Percentiles rank a stretch among this genome's conserved stretches.
phyloP scores from a whole-genome alignment of 2,113 vertebrate species.

The Seriola aureovittata region DNA sequence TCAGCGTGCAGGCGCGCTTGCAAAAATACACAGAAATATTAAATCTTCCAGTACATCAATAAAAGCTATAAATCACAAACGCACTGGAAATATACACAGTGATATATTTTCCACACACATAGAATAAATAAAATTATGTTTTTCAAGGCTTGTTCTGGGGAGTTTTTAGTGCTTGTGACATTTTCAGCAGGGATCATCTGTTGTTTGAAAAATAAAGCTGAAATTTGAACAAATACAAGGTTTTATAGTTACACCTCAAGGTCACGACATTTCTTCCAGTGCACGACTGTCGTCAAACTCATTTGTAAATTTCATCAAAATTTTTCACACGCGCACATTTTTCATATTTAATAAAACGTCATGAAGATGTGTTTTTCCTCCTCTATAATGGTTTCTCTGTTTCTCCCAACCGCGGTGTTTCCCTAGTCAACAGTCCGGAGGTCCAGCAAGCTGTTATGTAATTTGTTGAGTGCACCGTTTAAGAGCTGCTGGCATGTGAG shows the following conservation, averaged over 20 bases:
- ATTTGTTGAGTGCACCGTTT: conserved; percentile 36
- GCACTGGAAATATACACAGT: conserved; percentile 24
- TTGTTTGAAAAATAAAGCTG: background rate
- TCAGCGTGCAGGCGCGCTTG: conserved; percentile 1
- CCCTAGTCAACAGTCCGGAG: conserved; percentile 12
- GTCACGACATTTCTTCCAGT: conserved; percentile 4
- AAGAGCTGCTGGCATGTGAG: background rate
- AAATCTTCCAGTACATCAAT: conserved; percentile 41
- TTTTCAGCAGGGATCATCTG: background rate
- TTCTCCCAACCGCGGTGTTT: conserved; percentile 23
- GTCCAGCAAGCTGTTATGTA: conserved; percentile 29
- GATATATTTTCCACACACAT: conserved; percentile 3
- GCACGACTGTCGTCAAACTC: background rate
- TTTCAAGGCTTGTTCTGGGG: background rate
- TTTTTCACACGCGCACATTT: background rate
- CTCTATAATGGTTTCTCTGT: conserved; percentile 39
- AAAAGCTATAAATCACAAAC: conserved; percentile 34
- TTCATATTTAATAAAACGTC: conserved; percentile 5
- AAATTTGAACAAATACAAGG: conserved; percentile 1
- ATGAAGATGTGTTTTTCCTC: background rate
- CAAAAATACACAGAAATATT: conserved; percentile 39
- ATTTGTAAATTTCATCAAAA: conserved; percentile 1
- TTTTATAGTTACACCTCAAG: background rate
- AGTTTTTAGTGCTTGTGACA: background rate
- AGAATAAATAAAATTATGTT: conserved; percentile 10